Evolutionary conservation across 2,113 vertebrate species (phyloP).

Genomic region (Rostratula benghalensis): DNA sequence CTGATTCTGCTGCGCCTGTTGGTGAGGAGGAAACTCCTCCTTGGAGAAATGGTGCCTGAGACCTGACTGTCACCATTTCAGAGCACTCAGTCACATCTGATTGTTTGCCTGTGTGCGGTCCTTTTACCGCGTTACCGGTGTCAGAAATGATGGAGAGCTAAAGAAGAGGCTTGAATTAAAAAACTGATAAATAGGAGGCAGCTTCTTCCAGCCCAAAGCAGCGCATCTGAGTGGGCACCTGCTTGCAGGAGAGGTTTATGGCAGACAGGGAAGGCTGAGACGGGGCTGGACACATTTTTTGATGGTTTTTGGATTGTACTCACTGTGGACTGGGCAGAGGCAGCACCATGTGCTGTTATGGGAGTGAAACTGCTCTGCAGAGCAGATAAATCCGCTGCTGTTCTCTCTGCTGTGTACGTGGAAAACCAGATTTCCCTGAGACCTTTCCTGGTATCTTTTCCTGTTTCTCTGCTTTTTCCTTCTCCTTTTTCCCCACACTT

Average conservation of each 20-base stretch:
- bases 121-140: accelerated
- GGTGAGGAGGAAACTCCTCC: background rate
- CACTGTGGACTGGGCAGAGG: background rate
- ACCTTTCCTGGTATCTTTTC: background rate
- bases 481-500: background rate
- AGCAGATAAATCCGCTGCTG: background rate
- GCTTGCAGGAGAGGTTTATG: background rate
- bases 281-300: background rate
- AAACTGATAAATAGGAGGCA: background rate
- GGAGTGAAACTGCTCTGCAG: background rate
- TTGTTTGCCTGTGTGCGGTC: background rate
- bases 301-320: background rate
- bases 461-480: background rate
- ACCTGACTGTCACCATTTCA: background rate
- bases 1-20: background rate
- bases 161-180: background rate
- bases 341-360: background rate
- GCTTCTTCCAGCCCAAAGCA: background rate
- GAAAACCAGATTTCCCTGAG: background rate
- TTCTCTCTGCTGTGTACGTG: background rate
- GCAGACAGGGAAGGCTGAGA: background rate
- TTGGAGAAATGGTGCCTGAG: background rate
- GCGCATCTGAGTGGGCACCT: background rate
- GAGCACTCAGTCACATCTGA: background rate
- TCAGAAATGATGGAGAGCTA: background rate